Evolutionary conservation across 2,113 vertebrate genomes (phyloP).

Genomic region (Odontesthes bonariensis): DNA sequence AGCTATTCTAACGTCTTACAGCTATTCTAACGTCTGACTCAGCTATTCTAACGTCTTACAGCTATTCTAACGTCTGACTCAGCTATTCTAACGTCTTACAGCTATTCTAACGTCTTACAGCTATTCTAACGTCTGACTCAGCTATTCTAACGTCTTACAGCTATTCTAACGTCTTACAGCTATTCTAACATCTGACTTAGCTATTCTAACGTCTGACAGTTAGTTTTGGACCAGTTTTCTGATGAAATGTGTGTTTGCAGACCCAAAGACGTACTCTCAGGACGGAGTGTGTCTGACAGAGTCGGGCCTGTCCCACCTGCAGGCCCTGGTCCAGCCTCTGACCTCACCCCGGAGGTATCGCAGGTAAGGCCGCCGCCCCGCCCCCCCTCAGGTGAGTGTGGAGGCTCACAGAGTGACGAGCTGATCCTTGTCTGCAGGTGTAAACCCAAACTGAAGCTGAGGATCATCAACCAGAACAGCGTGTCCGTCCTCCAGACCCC

Average conservation of each 20-base stretch:
- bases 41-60: no score
- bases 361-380: conserved; percentile 53
- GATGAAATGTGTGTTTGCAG: conserved; percentile 73
- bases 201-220: no score
- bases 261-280: conserved; percentile 94
- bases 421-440: conserved; percentile 73
- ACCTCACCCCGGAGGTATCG: conserved; percentile 88
- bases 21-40: no score
- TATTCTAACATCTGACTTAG: no score
- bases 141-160: no score
- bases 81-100: no score
- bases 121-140: no score
- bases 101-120: no score
- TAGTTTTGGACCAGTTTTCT: not conserved
- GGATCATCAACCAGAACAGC: conserved; percentile 98
- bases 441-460: conserved; percentile 97
- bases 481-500: conserved; percentile 96
- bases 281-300: conserved; percentile 97
- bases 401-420: not conserved
- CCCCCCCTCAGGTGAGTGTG: not conserved
- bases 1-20: no score
- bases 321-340: conserved; percentile 88
- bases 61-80: no score
- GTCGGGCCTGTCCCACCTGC: conserved; percentile 93
- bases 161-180: no score